A percentile compares a stretch with the other conserved stretches of the same genome.
phyloP scores from a whole-genome alignment of 2,797 vertebrate species.

The Lycodopsis pacificus region DNA sequence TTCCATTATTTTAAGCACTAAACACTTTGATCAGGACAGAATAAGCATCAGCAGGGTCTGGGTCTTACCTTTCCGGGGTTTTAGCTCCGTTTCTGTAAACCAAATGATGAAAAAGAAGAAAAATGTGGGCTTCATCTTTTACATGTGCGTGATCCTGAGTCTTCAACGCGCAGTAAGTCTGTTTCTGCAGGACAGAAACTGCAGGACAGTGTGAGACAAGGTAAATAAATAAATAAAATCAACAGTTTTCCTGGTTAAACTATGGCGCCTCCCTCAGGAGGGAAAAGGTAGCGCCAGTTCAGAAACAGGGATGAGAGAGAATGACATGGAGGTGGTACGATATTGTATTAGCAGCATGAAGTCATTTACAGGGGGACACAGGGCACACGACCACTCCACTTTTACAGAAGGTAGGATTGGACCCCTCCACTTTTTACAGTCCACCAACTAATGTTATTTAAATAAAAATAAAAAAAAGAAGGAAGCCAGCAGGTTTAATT shows the following conservation, averaged over 20 bases:
- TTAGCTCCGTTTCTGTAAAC: slow-evolving; percentile 68
- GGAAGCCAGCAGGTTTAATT: too few species aligned
- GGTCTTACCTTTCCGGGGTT: slow-evolving; percentile 79
- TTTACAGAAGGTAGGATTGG: background rate
- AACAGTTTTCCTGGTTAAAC: slow-evolving; percentile 49
- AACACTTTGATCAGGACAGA: slow-evolving; percentile 27
- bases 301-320: too few species aligned
- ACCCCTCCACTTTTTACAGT: background rate
- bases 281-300: background rate
- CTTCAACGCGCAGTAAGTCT: slow-evolving; percentile 60
- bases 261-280: slow-evolving; percentile 80
- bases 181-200: slow-evolving; percentile 67
- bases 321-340: background rate
- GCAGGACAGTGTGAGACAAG: slow-evolving; percentile 65
- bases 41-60: slow-evolving; percentile 31
- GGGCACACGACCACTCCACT: background rate
- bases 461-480: too few species aligned
- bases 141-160: slow-evolving; percentile 64
- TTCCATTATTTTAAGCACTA: slow-evolving; percentile 24
- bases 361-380: background rate
- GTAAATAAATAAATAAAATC: slow-evolving; percentile 21
- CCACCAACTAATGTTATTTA: background rate
- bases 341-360: background rate
- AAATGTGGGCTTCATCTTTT: slow-evolving; percentile 78
- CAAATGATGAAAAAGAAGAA: slow-evolving; percentile 70